Evolutionary conservation across 2,797 vertebrate species (phyloP).

Genomic region (Macropus fuliginosus): DNA sequence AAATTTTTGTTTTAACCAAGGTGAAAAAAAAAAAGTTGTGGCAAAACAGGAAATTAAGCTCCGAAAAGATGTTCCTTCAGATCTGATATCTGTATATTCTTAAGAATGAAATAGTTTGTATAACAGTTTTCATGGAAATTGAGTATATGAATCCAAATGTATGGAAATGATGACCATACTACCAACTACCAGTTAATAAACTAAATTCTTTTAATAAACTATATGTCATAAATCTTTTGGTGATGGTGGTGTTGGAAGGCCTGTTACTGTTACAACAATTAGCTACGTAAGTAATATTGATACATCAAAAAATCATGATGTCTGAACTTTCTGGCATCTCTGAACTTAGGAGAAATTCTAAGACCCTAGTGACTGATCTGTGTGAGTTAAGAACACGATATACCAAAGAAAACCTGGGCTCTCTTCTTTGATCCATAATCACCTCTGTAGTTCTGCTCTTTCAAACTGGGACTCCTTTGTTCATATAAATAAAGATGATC

Average conservation of each 20-base stretch:
- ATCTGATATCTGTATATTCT: background rate
- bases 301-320: background rate
- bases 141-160: slow-evolving; percentile 16
- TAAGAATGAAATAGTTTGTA: slow-evolving; percentile 20
- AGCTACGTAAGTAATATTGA: background rate
- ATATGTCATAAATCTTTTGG: background rate
- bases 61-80: slow-evolving; percentile 36
- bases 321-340: background rate
- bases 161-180: slow-evolving; percentile 2
- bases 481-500: background rate
- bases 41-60: background rate
- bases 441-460: background rate
- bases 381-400: background rate
- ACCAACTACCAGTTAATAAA: slow-evolving; percentile 16
- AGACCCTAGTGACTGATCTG: background rate
- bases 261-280: background rate
- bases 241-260: background rate
- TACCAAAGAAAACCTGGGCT: background rate
- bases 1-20: slow-evolving; percentile 11
- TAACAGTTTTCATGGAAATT: background rate
- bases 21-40: background rate
- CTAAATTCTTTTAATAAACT: background rate
- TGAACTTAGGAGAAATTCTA: slow-evolving; percentile 18
- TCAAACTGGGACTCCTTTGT: background rate
- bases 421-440: background rate